A percentile compares a stretch with the other conserved stretches of the same genome.
phyloP scores from a whole-genome alignment of 1,140 invertebrate genomes.

The Leptinotarsa defecta region DNA sequence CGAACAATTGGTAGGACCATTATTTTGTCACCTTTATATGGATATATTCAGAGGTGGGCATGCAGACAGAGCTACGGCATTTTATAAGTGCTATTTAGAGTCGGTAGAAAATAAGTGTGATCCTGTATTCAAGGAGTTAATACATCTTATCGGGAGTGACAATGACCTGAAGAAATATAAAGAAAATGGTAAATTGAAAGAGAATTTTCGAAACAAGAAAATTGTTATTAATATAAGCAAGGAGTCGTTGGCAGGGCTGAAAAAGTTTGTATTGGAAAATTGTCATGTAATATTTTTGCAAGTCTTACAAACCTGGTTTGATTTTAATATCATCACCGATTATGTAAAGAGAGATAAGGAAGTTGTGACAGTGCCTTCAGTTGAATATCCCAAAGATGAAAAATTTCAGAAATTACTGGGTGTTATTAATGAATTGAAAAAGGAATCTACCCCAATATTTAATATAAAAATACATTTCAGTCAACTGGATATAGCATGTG shows the following conservation, averaged over 20 bases:
- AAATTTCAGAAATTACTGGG: constrained; percentile 33
- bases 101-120: constrained; percentile 50
- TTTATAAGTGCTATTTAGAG: constrained; percentile 47
- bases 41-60: constrained; percentile 48
- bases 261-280: constrained; percentile 48
- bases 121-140: constrained; percentile 44
- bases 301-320: constrained; percentile 52
- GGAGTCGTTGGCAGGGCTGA: constrained; percentile 46
- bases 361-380: background rate
- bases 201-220: constrained; percentile 49
- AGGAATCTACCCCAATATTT: constrained; percentile 41
- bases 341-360: constrained; percentile 30
- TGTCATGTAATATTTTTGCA: constrained; percentile 51
- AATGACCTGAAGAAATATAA: constrained; percentile 25
- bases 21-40: constrained; percentile 54
- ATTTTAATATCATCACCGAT: constrained; percentile 40
- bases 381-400: constrained; percentile 7
- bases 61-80: constrained; percentile 43
- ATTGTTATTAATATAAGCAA: constrained; percentile 42
- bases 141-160: constrained; percentile 28
- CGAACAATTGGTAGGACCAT: constrained; percentile 46
- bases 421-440: constrained; percentile 40
- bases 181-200: constrained; percentile 38
- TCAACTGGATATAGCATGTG: constrained; percentile 47
- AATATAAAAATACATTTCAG: constrained; percentile 43